Conservation (phyloP, 2,888 invertebrate genomes). For the Macrophya annulata region DNA sequence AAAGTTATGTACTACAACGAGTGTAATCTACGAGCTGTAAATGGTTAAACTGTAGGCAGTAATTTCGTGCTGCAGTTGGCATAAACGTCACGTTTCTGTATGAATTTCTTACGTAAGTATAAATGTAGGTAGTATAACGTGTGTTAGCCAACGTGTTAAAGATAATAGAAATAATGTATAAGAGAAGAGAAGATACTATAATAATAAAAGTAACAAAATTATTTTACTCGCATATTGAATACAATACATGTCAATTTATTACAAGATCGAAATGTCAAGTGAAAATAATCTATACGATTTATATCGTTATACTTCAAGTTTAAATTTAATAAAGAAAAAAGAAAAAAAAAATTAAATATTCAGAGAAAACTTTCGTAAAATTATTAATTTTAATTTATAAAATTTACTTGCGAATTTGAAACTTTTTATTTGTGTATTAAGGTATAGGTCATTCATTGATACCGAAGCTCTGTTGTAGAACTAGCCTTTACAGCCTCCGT, state of each 20-base stretch:
- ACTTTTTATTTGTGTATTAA: too few species aligned
- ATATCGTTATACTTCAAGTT: background rate
- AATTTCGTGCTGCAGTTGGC: conserved; percentile 51
- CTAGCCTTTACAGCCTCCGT: background rate
- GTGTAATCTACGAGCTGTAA: conserved; percentile 47
- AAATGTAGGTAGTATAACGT: background rate
- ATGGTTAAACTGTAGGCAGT: conserved; percentile 37
- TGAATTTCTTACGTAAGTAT: conserved; percentile 39
- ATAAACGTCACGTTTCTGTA: conserved; percentile 44
- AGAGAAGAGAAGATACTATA: background rate
- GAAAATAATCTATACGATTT: background rate
- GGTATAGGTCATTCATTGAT: background rate
- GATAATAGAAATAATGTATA: conserved; percentile 6
- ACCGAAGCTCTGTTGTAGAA: background rate
- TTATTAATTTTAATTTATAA: too few species aligned
- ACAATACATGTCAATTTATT: background rate
- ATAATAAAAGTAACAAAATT: background rate
- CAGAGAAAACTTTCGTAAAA: too few species aligned
- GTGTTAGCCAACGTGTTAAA: background rate
- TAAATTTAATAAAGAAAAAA: background rate
- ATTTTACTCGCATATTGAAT: background rate
- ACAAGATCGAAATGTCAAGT: background rate
- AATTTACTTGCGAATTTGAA: too few species aligned
- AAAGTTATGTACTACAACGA: conserved; percentile 12
- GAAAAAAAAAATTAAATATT: too few species aligned